Evolutionary conservation across 2,797 vertebrate genomes (phyloP), one percentile per base, ranked within the genome.

Genomic region (Lepidocolaptes lacrymiger): DNA sequence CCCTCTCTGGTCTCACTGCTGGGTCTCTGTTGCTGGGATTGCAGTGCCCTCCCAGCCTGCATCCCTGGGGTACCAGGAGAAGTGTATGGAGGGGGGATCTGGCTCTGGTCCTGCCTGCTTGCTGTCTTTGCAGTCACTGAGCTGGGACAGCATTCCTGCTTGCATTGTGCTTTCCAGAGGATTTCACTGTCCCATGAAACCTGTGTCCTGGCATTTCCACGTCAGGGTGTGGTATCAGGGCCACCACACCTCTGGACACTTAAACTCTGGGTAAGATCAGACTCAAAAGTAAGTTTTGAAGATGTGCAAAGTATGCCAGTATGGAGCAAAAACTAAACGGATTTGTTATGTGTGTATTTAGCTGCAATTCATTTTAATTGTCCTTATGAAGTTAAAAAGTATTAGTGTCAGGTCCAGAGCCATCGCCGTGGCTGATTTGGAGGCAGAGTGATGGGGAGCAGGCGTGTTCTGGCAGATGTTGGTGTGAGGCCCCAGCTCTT

Each of bases 341-440:
- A 94, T 98, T 97, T 97, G 97, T 97, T 98, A 85, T 93, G 88
- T 96, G 94, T 97, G 94, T 96, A 86, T 98, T 98, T 98, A 98
- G 98, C 97, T 97, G 97, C 97, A 97, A 97, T 98, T 98, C 97
- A 98, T 98, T 98, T 98, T 98, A 98, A 98, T 98, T 98, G 98
- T 98, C 98, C 95, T 95, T 97, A 98, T 95, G 98, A 98, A 98
- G 98, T 98, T 98, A 97, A 98, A 97, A 98, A 98, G 97, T 98
- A 97, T 98, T 98, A 98, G 98, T 94, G 97, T 98, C 98, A 97
- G 97, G 97, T 97, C 97, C 95, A 97, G 98, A 98, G 98, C 98
- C 98, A 97, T 98, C 97, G 97, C 97, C 76, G 26, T 30, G 27
- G 95, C 34, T 97, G 98, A 97, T 97, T 97, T 97, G 98, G 97